phyloP scores from a whole-genome alignment of 2,888 invertebrate species.

The Troides oblongomaculatus region DNA sequence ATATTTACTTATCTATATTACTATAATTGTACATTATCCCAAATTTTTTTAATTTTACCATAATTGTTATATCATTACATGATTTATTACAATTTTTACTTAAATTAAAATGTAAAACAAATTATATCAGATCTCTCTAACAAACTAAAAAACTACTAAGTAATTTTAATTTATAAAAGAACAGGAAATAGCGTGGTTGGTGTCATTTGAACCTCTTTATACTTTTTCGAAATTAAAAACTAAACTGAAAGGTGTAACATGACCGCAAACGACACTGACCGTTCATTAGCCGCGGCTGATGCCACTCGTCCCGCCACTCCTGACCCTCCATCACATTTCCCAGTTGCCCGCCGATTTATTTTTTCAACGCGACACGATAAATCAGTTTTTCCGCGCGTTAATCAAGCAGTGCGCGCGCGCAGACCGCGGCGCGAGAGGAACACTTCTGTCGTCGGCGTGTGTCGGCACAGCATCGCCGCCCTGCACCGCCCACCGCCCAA shows the following conservation, averaged over 20 bases:
- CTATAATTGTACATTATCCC: too few relatives aligned
- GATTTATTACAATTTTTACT: too few relatives aligned
- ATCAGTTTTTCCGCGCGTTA: constrained; percentile 64
- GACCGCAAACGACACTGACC: constrained; percentile 56
- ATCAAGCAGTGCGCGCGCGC: constrained; percentile 52
- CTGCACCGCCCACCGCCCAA: constrained; percentile 57
- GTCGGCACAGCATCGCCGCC: constrained; percentile 44
- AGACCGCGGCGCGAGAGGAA: constrained; percentile 69
- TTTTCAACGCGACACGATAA: constrained; percentile 78
- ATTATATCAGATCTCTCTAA: neutral
- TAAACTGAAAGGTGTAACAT: constrained; percentile 15
- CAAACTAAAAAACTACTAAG: neutral
- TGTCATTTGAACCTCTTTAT: neutral
- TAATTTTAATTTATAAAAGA: neutral
- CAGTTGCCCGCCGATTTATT: constrained; percentile 63
- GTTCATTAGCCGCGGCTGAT: constrained; percentile 68
- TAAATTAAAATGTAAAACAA: too few relatives aligned
- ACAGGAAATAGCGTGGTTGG: neutral
- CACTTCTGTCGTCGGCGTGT: constrained; percentile 90
- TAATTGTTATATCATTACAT: too few relatives aligned
- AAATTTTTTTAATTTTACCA: too few relatives aligned
- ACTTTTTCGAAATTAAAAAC: neutral
- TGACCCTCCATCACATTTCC: constrained; percentile 77
- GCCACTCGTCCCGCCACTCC: constrained; percentile 75
- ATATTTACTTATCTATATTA: too few relatives aligned